These are phyloP conservation scores for Micromesistius poutassou DNA, from an alignment of 2,797 vertebrate genomes.

Conservation along the genomic window DNA sequence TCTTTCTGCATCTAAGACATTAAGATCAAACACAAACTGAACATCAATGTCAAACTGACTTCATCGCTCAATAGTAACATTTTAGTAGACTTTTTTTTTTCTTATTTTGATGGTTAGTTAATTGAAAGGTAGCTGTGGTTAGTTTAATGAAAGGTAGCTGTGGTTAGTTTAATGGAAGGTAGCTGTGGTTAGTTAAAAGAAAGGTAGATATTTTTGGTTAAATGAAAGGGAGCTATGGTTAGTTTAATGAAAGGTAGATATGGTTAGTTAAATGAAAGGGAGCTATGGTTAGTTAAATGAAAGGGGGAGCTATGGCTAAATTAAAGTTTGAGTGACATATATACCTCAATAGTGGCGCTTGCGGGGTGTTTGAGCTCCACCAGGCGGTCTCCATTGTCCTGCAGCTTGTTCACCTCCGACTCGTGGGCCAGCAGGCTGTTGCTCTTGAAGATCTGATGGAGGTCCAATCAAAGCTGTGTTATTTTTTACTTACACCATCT, in stretches of 20 bases:
- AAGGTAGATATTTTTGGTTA: neutral
- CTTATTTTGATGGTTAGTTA: no score
- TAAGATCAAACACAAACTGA: neutral
- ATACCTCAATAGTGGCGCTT: slow-evolving; percentile 82
- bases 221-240: neutral
- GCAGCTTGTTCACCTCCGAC: slow-evolving; percentile 83
- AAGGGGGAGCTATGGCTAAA: neutral
- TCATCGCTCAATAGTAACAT: neutral
- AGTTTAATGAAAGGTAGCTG: no score
- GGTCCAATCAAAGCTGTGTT: slow-evolving; percentile 13
- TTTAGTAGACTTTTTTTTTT: neutral
- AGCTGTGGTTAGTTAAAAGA: neutral
- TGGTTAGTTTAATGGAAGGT: neutral
- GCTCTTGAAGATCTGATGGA: slow-evolving; percentile 87
- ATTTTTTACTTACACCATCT: slow-evolving; percentile 8
- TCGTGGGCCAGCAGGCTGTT: slow-evolving; percentile 88
- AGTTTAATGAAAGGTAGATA: no score
- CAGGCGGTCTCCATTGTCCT: slow-evolving; percentile 90
- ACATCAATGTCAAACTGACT: neutral
- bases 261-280: no score
- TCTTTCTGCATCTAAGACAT: slow-evolving; percentile 83
- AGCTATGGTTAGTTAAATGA: neutral
- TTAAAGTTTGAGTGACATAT: neutral
- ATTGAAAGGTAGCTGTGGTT: no score
- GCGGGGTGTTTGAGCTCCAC: slow-evolving; percentile 91